Conservation (phyloP, 2,888 invertebrate genomes). For the Amphiduros pacificus region DNA sequence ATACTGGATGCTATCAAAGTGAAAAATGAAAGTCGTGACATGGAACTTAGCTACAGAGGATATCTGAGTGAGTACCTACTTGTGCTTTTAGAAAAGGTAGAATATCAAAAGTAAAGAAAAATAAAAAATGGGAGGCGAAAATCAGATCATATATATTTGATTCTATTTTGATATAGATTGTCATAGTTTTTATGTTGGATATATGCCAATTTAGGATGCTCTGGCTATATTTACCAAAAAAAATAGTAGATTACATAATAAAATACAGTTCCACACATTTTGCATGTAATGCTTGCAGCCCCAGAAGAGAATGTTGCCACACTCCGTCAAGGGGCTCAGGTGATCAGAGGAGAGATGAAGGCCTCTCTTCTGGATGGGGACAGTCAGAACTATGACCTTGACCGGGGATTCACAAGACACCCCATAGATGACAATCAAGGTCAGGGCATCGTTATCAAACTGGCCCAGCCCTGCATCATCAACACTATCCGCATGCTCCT, state of each 20-base stretch:
- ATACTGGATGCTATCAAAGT: slow-evolving; percentile 93
- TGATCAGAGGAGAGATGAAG: slow-evolving; percentile 87
- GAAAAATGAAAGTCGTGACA: slow-evolving; percentile 76
- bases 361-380: slow-evolving; percentile 88
- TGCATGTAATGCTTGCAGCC: slow-evolving; percentile 62
- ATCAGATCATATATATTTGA: neutral
- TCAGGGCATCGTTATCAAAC: slow-evolving; percentile 82
- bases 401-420: slow-evolving; percentile 87
- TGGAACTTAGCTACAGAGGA: slow-evolving; percentile 83
- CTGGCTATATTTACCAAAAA: neutral
- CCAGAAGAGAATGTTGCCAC: slow-evolving; percentile 92
- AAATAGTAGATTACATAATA: neutral
- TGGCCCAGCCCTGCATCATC: slow-evolving; percentile 77
- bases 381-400: slow-evolving; percentile 64
- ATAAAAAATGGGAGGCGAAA: too few species aligned
- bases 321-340: slow-evolving; percentile 77
- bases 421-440: slow-evolving; percentile 73
- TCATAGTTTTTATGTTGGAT: neutral
- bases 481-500: slow-evolving; percentile 90
- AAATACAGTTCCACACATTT: neutral
- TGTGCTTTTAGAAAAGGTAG: neutral
- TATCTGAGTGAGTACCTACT: slow-evolving; percentile 40
- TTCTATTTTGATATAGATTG: neutral
- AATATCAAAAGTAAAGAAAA: neutral
- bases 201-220: neutral